Base-by-base conservation (phyloP, 2,113 vertebrate species). In the Caloenas nicobarica region DNA sequence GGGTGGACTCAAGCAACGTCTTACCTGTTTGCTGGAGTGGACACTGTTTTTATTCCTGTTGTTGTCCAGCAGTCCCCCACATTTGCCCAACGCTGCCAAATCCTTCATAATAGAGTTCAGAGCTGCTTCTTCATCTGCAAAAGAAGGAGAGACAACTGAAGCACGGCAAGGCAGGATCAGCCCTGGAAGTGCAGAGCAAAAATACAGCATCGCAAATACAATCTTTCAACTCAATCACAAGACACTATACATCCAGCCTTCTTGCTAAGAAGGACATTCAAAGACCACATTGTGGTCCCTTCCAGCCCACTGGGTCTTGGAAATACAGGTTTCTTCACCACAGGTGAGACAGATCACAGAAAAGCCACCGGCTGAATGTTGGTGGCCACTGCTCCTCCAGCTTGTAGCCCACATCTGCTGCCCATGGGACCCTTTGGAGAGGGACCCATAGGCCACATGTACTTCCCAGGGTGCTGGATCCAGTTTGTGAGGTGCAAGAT, bases 81-180 rank as follows among this genome's bases (percentile, higher is more conserved):
- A 98, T 84, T 98, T 98, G 80, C 99, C 98, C 97, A 99, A 73
- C 0, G 99, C 99, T 50, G 98, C 99, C 95, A 99, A 97, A 96
- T 99, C 99, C 97, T 99, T 99, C 99, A 99, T 99, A 93, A 99
- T 99, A 91, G 99, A 99, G 97, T 99, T 98, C 44, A 99, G 98
- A 33, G 99, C 99, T 96, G 98, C 99, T 96, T 99, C 98, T 54
- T 99, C 99, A 56, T 99, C 99, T 99, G 92, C 38, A 96, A 90
- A 96, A 70, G 66, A 70, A 86, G 31, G 33, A 91, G 38, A 95
- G 25, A 81, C 38, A 66, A 83, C 18, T 86, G 83, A 86, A 88
- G 36, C 0, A 8, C 8, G 6, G 61, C 34, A 66, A 56, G 26
- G 22, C 29, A 81, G 18, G 34, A 3, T 66, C 3, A 2, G 3